These are phyloP conservation scores for Muraenolepis orangiensis DNA, from an alignment of 2,797 vertebrate species.

Conservation along the genomic window DNA sequence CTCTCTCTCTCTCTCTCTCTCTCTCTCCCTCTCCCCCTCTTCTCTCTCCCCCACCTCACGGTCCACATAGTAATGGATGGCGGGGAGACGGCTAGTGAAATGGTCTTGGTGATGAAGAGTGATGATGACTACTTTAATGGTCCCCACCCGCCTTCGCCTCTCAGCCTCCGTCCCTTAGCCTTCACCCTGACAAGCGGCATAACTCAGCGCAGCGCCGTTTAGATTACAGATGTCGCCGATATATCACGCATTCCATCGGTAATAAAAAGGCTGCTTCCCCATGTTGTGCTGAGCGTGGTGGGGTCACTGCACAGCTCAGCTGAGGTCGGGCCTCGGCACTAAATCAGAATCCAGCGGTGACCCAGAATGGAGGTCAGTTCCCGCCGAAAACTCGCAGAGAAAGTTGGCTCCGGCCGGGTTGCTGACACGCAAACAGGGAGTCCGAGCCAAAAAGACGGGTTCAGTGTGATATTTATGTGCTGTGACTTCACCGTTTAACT, in stretches of 20 bases:
- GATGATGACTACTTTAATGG: slow-evolving; percentile 22
- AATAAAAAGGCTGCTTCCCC: not conserved
- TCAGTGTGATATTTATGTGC: not conserved
- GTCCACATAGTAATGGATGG: slow-evolving; percentile 16
- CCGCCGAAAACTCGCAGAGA: not conserved
- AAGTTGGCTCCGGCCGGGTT: not conserved
- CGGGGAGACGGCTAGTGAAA: slow-evolving; percentile 5
- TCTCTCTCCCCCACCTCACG: too few relatives aligned
- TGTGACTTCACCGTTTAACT: not conserved
- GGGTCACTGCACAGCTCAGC: not conserved
- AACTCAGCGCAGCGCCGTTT: not conserved
- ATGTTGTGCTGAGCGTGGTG: not conserved
- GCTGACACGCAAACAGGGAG: not conserved
- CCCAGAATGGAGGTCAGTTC: not conserved
- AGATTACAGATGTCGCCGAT: not conserved
- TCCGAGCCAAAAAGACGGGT: not conserved
- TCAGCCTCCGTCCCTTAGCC: not conserved
- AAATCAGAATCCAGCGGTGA: not conserved
- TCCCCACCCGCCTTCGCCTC: slow-evolving; percentile 14
- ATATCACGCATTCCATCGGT: not conserved
- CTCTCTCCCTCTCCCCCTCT: too few relatives aligned
- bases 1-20: too few relatives aligned
- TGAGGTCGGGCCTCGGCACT: not conserved
- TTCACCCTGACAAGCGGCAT: not conserved
- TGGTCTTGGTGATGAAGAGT: slow-evolving; percentile 21